A percentile compares a stretch with the other conserved stretches of the same genome.
These are phyloP conservation scores for Acomys russatus DNA, from an alignment of 2,797 vertebrate genomes.

Conservation along the genomic window DNA sequence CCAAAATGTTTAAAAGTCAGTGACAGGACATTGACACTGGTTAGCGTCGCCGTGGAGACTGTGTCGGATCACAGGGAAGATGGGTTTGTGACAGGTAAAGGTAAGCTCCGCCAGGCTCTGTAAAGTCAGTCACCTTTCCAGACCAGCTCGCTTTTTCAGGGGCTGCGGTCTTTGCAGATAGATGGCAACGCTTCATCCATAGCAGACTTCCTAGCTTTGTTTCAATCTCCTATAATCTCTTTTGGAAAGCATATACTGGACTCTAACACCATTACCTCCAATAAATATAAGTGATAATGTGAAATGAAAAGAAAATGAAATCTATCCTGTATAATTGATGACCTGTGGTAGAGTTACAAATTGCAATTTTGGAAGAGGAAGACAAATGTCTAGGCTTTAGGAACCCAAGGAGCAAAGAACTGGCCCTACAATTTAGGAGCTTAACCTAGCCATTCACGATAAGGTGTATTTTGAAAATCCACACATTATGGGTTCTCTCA, in stretches of 20 bases:
- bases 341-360: slow-evolving; percentile 53
- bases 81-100: neutral
- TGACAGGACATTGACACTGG: neutral
- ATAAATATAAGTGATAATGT: slow-evolving; percentile 35
- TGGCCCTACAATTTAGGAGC: slow-evolving; percentile 44
- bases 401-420: slow-evolving; percentile 51
- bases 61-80: neutral
- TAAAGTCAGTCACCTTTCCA: neutral
- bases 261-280: neutral
- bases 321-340: slow-evolving; percentile 16
- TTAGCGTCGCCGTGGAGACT: slow-evolving; percentile 1
- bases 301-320: neutral
- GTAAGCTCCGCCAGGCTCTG: slow-evolving; percentile 1
- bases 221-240: neutral
- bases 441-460: slow-evolving; percentile 45
- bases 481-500: slow-evolving; percentile 41
- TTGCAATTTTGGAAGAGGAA: slow-evolving; percentile 30
- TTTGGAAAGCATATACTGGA: neutral
- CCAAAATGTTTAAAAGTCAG: slow-evolving; percentile 18
- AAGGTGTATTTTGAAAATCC: slow-evolving; percentile 41
- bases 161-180: neutral
- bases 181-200: neutral
- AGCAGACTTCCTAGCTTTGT: neutral
- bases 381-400: slow-evolving; percentile 30
- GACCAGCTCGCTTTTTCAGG: neutral